Evolutionary conservation across 2,888 invertebrate species (phyloP).

Genomic region (Eilema caniola): DNA sequence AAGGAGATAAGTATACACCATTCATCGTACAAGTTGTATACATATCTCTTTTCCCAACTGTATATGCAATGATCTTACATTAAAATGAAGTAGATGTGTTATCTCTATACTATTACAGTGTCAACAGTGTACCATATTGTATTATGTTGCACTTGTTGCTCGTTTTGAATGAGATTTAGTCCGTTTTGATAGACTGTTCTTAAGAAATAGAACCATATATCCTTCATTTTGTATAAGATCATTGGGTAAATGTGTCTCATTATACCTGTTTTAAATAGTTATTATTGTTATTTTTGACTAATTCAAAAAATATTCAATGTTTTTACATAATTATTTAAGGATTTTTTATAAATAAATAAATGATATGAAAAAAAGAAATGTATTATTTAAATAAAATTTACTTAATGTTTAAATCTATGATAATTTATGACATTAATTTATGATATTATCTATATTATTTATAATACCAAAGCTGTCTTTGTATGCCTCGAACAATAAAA

Average conservation of each 20-base stretch:
- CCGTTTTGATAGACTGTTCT: not conserved
- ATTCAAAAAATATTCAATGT: not conserved
- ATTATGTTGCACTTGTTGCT: no score
- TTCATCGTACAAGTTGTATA: no score
- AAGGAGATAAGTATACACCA: no score
- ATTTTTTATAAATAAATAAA: slow-evolving; percentile 2
- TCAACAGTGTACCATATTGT: not conserved
- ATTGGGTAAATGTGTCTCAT: not conserved
- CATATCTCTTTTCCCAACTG: not conserved
- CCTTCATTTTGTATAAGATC: not conserved
- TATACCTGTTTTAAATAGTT: not conserved
- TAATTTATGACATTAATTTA: no score
- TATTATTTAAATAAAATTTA: not conserved
- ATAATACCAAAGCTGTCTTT: no score
- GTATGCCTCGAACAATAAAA: no score
- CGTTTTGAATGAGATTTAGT: no score
- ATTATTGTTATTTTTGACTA: not conserved
- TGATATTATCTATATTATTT: no score
- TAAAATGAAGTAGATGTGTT: not conserved
- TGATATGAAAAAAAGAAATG: not conserved
- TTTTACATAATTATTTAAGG: not conserved
- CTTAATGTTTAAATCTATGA: not conserved
- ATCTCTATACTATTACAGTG: not conserved
- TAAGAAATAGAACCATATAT: not conserved
- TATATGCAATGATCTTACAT: not conserved